Base-by-base conservation (phyloP, 2,888 invertebrate genomes). In the Gari tellinella region DNA sequence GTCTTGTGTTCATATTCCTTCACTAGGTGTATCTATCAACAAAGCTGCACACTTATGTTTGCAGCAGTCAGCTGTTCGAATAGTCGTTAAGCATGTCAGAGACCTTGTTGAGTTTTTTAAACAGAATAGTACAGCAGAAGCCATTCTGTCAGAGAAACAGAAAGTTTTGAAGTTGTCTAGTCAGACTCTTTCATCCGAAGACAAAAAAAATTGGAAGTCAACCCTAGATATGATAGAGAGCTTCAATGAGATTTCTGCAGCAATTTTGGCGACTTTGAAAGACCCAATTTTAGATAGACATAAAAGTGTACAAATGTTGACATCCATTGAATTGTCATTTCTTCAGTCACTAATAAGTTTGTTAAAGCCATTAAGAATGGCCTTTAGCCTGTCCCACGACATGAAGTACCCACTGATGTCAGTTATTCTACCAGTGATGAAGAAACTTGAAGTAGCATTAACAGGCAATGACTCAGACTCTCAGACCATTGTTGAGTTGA, bases 361-460 rank as follows among this genome's bases (percentile, higher is more conserved):
- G 26, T 51, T 81, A 10, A 57, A 45, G 31, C 78, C 78, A 15
- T 56, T 81, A 19, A 75, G 67, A 56, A 61, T 46, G 5, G 78
- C 81, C 17, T 31, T 51, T 14, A 65, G 56, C 23, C 43, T 77
- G 56, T 56, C 75, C 41, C 63, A 56, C 12, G 76, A 72, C 25
- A 76, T 76, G 60, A 61, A 56, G 15, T 55, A 56, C 23, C 63
- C 74, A 2, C 61, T 73, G 2, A 66, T 68, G 4, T 72, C 82
- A 12, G 62, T 82, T 49, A 64, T 82, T n/a, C 37, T 82, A 38
- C 82, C 82, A 15, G 69, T 78, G 3, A 26, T 82, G 19, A 67
- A 67, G 40, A 80, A 80, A 55, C 60, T 80, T 15, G 68, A 80
- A 56, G 52, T 74, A 21, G 72, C 69, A 25, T 43, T 80, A 19